These are phyloP conservation scores for Callospermophilus lateralis DNA, from an alignment of 2,113 vertebrate genomes.

Conservation along the genomic window DNA sequence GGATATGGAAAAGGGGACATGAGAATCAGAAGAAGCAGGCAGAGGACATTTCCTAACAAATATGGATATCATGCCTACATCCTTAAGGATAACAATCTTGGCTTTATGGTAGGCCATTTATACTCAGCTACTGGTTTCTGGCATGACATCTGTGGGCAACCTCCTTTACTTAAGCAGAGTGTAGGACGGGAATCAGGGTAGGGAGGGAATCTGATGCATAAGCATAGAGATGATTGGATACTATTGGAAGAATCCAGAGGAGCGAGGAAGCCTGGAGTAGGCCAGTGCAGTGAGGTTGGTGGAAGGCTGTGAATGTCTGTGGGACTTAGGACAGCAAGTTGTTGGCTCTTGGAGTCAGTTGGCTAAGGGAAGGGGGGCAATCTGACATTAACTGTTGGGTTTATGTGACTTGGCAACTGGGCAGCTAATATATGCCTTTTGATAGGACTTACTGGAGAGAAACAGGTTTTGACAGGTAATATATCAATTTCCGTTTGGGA, in stretches of 20 bases:
- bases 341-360: not conserved
- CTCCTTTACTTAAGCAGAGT: not conserved
- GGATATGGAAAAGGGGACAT: not conserved
- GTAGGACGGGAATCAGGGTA: not conserved
- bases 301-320: not conserved
- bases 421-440: not conserved
- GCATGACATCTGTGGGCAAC: not conserved
- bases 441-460: not conserved
- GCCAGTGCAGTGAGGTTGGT: not conserved
- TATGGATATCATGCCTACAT: not conserved
- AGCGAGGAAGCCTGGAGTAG: not conserved
- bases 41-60: not conserved
- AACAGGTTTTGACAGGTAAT: conserved; percentile 41
- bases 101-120: not conserved
- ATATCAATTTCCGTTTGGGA: not conserved
- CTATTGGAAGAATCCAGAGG: not conserved
- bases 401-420: conserved; percentile 6
- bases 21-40: not conserved
- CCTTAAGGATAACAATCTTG: not conserved
- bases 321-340: not conserved
- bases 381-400: not conserved
- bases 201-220: not conserved
- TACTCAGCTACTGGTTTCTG: not conserved
- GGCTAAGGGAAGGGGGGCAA: not conserved
- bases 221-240: not conserved